Evolutionary conservation across 2,888 invertebrate genomes (phyloP).

Genomic region (Drosophila tanythrix): DNA sequence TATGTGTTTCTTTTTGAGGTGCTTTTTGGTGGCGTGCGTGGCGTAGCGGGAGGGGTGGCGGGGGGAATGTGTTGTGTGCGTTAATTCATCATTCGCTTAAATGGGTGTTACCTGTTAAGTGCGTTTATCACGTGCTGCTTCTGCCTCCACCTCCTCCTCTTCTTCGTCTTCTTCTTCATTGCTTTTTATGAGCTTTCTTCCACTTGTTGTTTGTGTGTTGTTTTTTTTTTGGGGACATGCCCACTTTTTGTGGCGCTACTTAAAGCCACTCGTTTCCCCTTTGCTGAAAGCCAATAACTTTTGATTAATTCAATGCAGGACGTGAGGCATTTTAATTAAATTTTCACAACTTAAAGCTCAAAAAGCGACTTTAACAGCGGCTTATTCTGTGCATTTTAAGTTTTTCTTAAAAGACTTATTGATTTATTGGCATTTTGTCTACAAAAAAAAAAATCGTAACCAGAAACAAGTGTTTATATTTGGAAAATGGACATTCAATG

Average conservation of each 20-base stretch:
- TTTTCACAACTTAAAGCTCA: slow-evolving; percentile 1
- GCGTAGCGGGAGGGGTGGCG: accelerated
- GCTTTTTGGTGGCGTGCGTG: not conserved
- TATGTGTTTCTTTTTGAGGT: slow-evolving; percentile 19
- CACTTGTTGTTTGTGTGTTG: slow-evolving; percentile 7
- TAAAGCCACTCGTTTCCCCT: slow-evolving; percentile 20
- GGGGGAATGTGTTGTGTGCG: slow-evolving; percentile 20
- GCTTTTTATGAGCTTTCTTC: slow-evolving; percentile 58
- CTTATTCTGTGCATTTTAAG: slow-evolving; percentile 14
- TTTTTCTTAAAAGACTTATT: not conserved
- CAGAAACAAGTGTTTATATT: not conserved
- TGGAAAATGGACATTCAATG: not conserved
- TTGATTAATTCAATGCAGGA: slow-evolving; percentile 68
- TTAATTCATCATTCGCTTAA: slow-evolving; percentile 74
- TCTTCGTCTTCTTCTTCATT: not conserved
- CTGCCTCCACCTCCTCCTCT: slow-evolving; percentile 32
- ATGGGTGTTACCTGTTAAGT: slow-evolving; percentile 83
- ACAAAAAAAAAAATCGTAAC: not conserved
- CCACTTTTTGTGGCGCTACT: slow-evolving; percentile 52
- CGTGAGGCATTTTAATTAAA: slow-evolving; percentile 55
- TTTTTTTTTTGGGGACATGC: not conserved
- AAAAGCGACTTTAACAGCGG: slow-evolving; percentile 24
- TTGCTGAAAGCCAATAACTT: slow-evolving; percentile 53
- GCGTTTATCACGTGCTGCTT: slow-evolving; percentile 81
- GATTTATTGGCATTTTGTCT: not conserved